Conservation (phyloP, 2,888 invertebrate genomes). For the Melanostoma scalare region DNA sequence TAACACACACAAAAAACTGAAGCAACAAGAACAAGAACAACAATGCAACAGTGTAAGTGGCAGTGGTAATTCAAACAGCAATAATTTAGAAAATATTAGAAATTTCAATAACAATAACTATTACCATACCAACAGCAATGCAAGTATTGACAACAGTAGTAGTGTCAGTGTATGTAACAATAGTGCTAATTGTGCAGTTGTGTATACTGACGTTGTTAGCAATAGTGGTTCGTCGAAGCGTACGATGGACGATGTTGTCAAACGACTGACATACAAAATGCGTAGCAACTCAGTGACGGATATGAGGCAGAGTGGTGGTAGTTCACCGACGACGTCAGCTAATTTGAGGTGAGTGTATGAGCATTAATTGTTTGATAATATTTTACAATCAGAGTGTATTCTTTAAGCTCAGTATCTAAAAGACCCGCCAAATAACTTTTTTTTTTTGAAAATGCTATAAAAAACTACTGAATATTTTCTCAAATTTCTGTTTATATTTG, state of each 20-base stretch:
- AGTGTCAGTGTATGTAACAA: not conserved
- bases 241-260: conserved; percentile 96
- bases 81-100: conserved; percentile 58
- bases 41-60: conserved; percentile 25
- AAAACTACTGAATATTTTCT: too few relatives aligned
- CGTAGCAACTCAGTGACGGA: conserved; percentile 87
- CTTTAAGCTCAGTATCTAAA: too few relatives aligned
- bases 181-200: conserved; percentile 74
- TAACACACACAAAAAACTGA: conserved; percentile 11
- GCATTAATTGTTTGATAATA: too few relatives aligned
- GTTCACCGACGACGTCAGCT: conserved; percentile 56
- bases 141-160: conserved; percentile 10
- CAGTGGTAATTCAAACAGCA: conserved; percentile 42
- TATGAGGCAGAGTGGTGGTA: conserved; percentile 62
- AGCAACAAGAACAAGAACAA: conserved; percentile 17
- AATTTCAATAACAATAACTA: conserved; percentile 63
- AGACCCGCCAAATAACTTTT: too few relatives aligned
- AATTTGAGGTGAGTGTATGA: conserved; percentile 53
- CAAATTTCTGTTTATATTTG: too few relatives aligned
- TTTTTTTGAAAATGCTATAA: too few relatives aligned
- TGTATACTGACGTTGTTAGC: conserved; percentile 78
- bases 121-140: conserved; percentile 32
- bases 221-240: conserved; percentile 83
- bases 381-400: too few relatives aligned
- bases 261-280: conserved; percentile 93